Evolutionary conservation across 2,113 vertebrate species (phyloP).

Genomic region (Rhinolophus ferrumequinum): DNA sequence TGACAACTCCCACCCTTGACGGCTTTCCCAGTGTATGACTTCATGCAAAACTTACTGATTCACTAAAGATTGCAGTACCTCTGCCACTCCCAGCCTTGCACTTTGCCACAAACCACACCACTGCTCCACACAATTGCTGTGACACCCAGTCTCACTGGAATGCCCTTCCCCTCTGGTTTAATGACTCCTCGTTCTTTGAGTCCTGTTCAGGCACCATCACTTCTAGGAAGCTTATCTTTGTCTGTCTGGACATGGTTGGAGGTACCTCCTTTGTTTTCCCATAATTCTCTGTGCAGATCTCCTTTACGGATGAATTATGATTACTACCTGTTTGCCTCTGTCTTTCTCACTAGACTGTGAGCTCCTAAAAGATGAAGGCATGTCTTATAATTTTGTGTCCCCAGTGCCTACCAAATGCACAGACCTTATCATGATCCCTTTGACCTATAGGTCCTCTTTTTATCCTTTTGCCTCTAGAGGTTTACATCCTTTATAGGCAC

Average conservation of each 20-base stretch:
- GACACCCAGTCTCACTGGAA: not conserved
- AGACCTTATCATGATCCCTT: not conserved
- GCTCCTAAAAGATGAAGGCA: not conserved
- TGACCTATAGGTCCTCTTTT: not conserved
- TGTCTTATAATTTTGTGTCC: not conserved
- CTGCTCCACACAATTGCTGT: not conserved
- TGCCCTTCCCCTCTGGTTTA: not conserved
- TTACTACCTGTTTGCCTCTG: not conserved
- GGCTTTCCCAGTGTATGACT: not conserved
- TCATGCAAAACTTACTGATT: not conserved
- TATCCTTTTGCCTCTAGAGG: not conserved
- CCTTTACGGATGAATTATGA: not conserved
- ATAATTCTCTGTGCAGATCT: not conserved
- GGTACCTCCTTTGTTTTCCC: not conserved
- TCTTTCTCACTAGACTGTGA: not conserved
- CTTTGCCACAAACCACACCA: not conserved
- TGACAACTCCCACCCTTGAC: not conserved
- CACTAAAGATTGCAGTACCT: not conserved
- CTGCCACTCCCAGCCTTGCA: too few relatives aligned
- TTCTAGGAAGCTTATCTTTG: not conserved
- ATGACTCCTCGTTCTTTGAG: not conserved
- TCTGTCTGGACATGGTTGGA: too few relatives aligned
- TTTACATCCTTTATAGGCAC: rapidly evolving
- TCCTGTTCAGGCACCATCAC: too few relatives aligned
- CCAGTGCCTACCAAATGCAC: not conserved